These are phyloP conservation scores for Cyphomyrus discorhynchus DNA, from an alignment of 2,113 vertebrate genomes.

Conservation along the genomic window DNA sequence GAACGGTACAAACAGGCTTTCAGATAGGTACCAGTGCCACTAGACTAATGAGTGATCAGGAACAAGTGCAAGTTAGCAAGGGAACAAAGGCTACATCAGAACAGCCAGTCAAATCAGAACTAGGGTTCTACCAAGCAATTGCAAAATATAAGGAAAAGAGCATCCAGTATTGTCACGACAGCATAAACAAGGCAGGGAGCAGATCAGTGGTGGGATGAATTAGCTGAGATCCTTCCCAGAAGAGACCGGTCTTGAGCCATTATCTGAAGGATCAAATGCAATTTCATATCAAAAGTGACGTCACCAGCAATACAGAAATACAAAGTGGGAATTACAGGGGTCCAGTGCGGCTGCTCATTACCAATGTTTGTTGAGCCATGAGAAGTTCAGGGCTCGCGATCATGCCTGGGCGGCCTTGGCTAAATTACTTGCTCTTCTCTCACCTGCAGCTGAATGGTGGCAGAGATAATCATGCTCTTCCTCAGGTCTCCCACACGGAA, in stretches of 20 bases:
- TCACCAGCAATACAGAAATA: background rate
- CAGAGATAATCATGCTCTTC: conserved; percentile 78
- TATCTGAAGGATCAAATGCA: background rate
- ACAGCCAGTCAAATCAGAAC: background rate
- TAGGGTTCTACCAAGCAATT: background rate
- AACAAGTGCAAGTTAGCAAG: background rate
- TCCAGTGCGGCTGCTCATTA: background rate
- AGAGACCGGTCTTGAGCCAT: background rate
- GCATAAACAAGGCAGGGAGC: background rate
- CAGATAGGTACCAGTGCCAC: background rate
- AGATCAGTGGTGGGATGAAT: background rate
- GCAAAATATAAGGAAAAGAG: background rate
- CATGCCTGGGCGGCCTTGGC: background rate
- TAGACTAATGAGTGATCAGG: background rate
- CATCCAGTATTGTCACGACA: background rate
- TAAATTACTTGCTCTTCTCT: background rate
- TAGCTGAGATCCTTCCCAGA: background rate
- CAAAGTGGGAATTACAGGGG: background rate
- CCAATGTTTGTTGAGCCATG: background rate
- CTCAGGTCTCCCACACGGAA: conserved; percentile 70
- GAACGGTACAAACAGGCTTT: background rate
- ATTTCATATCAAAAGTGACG: background rate
- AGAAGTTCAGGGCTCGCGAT: background rate
- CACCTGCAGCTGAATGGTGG: conserved; percentile 70
- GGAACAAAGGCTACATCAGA: background rate